Evolutionary conservation across 2,888 invertebrate genomes (phyloP), one percentile per base, ranked within the genome.

Genomic region (Acanthacorydalis orientalis): DNA sequence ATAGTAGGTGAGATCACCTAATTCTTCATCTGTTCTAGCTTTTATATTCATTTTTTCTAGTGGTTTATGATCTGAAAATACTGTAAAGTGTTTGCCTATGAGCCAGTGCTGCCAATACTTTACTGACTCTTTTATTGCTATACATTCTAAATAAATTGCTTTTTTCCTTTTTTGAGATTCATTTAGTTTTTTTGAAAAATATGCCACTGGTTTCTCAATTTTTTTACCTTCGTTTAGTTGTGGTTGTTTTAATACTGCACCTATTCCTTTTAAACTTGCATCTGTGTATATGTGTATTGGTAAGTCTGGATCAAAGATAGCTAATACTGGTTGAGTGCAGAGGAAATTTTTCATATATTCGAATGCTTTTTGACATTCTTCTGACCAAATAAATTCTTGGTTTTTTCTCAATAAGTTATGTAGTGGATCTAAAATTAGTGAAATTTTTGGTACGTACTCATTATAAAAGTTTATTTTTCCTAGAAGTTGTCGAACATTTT

Each of bases 211-310:
- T 48, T 51, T 48, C 10, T 46, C 43, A 10, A 46, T 43, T 12
- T 51, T 40, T 46, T 44, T 15, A 16, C 48, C 7, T 16, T 6
- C 14, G 31, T 43, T 48, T 48, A 11, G 11, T 39, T 49, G 43
- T 46, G 39, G 23, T 49, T 56, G 53, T 50, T 55, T 53, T 31
- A 56, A 48, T 10, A 54, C 50, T 7, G 54, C 56, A 46, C 55
- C 57, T 10, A 55, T 23, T 34, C 55, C 55, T 49, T 48, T 32
- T 8, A 51, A 43, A 50, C 54, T 54, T 23, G 51, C 57, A 49
- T 57, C 56, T 16, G 54, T 55, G 38, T 52, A 51, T 35, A 56
- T 53, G 37, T 46, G 32, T 10, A 53, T 54, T 48, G 51, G 49
- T 43, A 50, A 16, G 6, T 51, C 46, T 33, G 53, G 51, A 46